A percentile compares a stretch with the other conserved stretches of the same genome.
Conservation (phyloP, 1,140 invertebrate genomes). For the Scaptomyza hsui region DNA sequence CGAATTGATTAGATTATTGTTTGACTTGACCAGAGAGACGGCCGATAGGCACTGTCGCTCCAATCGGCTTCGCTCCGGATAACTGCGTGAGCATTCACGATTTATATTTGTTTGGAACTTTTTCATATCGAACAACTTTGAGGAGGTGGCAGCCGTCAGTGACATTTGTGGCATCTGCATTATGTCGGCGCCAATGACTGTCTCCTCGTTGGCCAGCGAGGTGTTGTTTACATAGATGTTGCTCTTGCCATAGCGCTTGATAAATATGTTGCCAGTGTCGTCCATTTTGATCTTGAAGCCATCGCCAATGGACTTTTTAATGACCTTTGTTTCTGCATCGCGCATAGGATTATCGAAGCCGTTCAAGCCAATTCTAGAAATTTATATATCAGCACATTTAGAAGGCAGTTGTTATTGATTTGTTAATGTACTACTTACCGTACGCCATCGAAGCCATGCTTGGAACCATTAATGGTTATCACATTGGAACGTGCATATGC, state of each 20-base stretch:
- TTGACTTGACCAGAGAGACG: slow-evolving; percentile 94
- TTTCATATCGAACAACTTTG: slow-evolving; percentile 98
- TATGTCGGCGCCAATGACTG: slow-evolving; percentile 94
- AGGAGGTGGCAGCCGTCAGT: slow-evolving; percentile 94
- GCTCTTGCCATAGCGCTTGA: slow-evolving; percentile 95
- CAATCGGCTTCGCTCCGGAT: slow-evolving; percentile 93
- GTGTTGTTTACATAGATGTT: slow-evolving; percentile 95
- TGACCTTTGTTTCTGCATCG: slow-evolving; percentile 95
- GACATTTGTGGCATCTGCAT: slow-evolving; percentile 93
- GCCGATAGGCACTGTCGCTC: slow-evolving; percentile 95
- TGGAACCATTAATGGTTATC: slow-evolving; percentile 96
- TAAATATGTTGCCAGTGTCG: slow-evolving; percentile 95
- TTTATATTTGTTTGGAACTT: slow-evolving; percentile 97
- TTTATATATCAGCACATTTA: too few species aligned
- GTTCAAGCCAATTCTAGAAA: slow-evolving; percentile 92
- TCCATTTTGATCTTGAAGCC: slow-evolving; percentile 98
- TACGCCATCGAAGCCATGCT: slow-evolving; percentile 97
- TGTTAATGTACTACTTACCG: slow-evolving; percentile 87
- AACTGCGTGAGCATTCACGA: slow-evolving; percentile 93
- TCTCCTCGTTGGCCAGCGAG: slow-evolving; percentile 91
- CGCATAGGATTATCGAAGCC: slow-evolving; percentile 97
- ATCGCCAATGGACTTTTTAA: slow-evolving; percentile 95
- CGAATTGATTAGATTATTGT: slow-evolving; percentile 93
- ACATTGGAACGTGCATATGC: slow-evolving; percentile 97
- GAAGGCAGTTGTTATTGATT: background rate